Evolutionary conservation across 2,888 invertebrate species (phyloP), one percentile per base, ranked within the genome.

Genomic region (Mesorhabditis spiculigera): DNA sequence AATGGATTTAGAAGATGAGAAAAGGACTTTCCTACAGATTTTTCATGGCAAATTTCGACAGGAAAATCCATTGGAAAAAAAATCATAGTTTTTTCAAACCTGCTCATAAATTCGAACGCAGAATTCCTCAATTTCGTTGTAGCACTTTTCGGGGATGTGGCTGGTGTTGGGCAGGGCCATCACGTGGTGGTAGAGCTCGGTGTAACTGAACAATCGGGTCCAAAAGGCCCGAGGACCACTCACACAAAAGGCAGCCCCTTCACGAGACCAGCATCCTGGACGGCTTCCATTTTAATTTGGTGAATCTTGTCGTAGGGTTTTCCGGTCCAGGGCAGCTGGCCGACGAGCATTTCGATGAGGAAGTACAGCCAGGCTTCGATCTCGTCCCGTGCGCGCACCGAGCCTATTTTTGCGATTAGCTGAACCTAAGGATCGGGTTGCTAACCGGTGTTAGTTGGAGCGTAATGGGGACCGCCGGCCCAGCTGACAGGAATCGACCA

Each of bases 291-390:
- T 67, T 81, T 75, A 61, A 64, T 13, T 10, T 45, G 28, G 8
- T 44, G 68, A 28, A 75, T 71, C 42, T 76, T 70, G 42, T 73
- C 73, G 43, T 65, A 28, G n/a, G 67, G 65, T 28, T 73, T 66
- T 10, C 71, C 65, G 5, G 68, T 66, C 82, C 82, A 82, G 13
- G 82, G 81, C 43, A 82, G 73, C 6, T 70, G 71, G 8, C 78
- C 78, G 8, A 68, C 64, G 62, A 73, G 66, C 72, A 82, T 63
- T 66, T 77, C 75, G 44, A 79, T 58, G n/a, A 77, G 66, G 42
- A 75, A 67, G 69, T 78, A 80, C 64, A 81, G 71, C 75, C 77
- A 78, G 4, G 79, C 72, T 71, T 81, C 78, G 5, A 81, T 65
- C 70, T 82, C 81, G 45, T 79, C 78, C 10, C 78, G 71, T 4